Evolutionary conservation across 2,113 vertebrate genomes (phyloP).

Genomic region (Maccullochella peelii): DNA sequence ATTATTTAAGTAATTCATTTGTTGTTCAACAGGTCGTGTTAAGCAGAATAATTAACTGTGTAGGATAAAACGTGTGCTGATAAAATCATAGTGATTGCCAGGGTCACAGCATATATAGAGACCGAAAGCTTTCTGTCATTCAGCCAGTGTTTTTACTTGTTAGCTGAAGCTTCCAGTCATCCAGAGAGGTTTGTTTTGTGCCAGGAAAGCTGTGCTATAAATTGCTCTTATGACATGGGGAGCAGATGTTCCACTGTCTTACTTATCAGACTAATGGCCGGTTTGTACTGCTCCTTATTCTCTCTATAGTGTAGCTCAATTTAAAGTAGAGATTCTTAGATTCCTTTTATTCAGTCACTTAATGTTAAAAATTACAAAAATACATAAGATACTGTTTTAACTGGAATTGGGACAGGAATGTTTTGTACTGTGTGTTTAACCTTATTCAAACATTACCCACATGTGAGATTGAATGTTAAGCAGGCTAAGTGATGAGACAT

Average conservation of each 20-base stretch:
- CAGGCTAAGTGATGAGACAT: slow-evolving; percentile 40
- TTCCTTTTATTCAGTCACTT: not conserved
- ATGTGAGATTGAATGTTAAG: slow-evolving; percentile 39
- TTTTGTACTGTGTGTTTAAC: slow-evolving; percentile 19
- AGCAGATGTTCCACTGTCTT: slow-evolving; percentile 60
- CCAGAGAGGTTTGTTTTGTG: slow-evolving; percentile 35
- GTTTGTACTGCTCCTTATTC: slow-evolving; percentile 2
- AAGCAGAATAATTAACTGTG: slow-evolving; percentile 14
- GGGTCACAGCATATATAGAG: not conserved
- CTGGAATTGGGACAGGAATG: not conserved
- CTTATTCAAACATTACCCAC: slow-evolving; percentile 17
- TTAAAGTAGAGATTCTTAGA: not conserved
- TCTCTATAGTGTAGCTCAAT: not conserved
- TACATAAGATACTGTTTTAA: not conserved
- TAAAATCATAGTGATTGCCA: not conserved
- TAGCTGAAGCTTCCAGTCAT: slow-evolving; percentile 45
- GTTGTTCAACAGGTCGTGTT: slow-evolving; percentile 19
- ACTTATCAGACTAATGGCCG: slow-evolving; percentile 47
- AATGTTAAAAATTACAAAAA: slow-evolving; percentile 15
- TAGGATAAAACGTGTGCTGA: slow-evolving; percentile 4
- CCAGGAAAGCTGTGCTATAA: slow-evolving; percentile 52
- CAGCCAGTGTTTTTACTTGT: slow-evolving; percentile 21
- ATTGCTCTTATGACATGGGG: slow-evolving; percentile 52
- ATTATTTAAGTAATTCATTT: not conserved
- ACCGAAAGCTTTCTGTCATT: slow-evolving; percentile 2